Evolutionary conservation across 2,888 invertebrate genomes (phyloP).

Genomic region (Acrobasis repandana): DNA sequence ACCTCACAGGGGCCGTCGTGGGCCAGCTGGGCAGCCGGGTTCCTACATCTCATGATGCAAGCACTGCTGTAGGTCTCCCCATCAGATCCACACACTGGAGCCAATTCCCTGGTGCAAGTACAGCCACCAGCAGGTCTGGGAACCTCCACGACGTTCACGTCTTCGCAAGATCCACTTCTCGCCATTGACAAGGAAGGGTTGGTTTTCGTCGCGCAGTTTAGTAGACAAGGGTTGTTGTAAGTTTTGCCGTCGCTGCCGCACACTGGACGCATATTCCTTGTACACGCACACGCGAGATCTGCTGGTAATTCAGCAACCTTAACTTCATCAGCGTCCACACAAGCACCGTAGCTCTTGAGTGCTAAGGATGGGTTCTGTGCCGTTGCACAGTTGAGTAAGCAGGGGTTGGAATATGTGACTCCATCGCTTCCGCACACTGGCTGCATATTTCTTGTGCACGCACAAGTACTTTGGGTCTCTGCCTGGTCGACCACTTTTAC

Average conservation of each 20-base stretch:
- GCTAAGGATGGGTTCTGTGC: conserved; percentile 32
- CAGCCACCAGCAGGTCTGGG: conserved; percentile 20
- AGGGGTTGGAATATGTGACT: conserved; percentile 45
- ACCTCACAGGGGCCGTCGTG: conserved; percentile 35
- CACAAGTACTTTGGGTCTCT: conserved; percentile 24
- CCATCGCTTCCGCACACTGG: conserved; percentile 51
- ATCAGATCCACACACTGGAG: conserved; percentile 51
- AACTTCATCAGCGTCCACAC: conserved; percentile 17
- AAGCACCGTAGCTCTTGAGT: conserved; percentile 31
- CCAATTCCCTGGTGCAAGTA: conserved; percentile 32
- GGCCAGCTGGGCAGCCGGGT: conserved; percentile 36
- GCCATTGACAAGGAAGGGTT: conserved; percentile 23
- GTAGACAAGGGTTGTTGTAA: conserved; percentile 31
- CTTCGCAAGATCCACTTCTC: conserved; percentile 20
- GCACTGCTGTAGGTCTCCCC: conserved; percentile 85
- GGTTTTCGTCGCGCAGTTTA: conserved; percentile 26
- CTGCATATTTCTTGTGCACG: conserved; percentile 39
- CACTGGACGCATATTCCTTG: conserved; percentile 28
- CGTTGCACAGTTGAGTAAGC: conserved; percentile 43
- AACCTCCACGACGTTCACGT: not conserved
- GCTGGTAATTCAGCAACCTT: conserved; percentile 16
- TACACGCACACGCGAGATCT: conserved; percentile 27
- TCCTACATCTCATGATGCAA: conserved; percentile 83
- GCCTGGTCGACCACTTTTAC: conserved; percentile 15
- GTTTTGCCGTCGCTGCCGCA: conserved; percentile 34